Base-by-base conservation (phyloP, 2,797 vertebrate species). In the Zalophus californianus region DNA sequence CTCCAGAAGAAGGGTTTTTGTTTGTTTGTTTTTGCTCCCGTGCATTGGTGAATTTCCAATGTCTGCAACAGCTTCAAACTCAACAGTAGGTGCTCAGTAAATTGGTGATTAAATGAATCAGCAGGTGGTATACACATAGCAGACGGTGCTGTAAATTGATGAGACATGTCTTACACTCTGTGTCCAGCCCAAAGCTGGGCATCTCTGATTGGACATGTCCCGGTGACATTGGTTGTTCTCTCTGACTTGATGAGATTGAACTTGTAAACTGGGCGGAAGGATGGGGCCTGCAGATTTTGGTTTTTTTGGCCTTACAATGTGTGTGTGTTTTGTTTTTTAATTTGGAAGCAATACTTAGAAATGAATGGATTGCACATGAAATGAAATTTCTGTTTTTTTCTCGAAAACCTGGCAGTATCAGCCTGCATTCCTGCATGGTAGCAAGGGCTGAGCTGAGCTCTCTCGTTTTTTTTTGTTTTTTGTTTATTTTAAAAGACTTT, bases 271-370 rank as follows among this genome's bases (percentile, higher is more conserved):
- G 41, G 58, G 6, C 35, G 14, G 29, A 6, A 64, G 27, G 64
- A 48, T 77, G 48, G 38, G 52, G 35, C 68, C 23, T 87, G 10
- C 32, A 95, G 75, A 72, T 85, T 86, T 87, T 78, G 44, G 10
- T 68, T 5, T 68, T 70, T 95, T 68, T 27, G 35, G 41, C 62
- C 79, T 95, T 78, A 0, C 41, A 66, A 15, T 38, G 23, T 90
- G n/a, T 44, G n/a, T 44, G 29, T 75, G 58, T 54, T 60, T 38
- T 70, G 86, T 48, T 75, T 50, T 35, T 72, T 84, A 85, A 64
- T 44, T 91, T 94, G 83, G 38, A 94, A 84, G 70, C 48, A 86
- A 25, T 29, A 75, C 96, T 84, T 86, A 86, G 84, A 83, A 91
- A 82, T 83, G 15, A 64, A 80, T 50, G 27, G 23, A 89, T 88